phyloP scores from a whole-genome alignment of 2,113 vertebrate species.

The Rhegmatorhina hoffmannsi region DNA sequence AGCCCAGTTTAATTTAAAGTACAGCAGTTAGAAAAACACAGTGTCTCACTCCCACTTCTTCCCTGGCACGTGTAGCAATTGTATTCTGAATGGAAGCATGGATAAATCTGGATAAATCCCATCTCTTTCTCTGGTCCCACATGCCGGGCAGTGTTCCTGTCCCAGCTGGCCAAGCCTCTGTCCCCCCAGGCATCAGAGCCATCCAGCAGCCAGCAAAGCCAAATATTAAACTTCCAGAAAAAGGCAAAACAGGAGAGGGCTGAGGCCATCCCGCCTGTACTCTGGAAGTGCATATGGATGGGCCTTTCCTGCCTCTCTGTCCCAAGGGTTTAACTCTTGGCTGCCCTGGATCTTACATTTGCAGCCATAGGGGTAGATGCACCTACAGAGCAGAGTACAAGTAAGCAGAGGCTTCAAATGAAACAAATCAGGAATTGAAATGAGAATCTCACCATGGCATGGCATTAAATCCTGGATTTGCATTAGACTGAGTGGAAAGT shows the following conservation, averaged over 20 bases:
- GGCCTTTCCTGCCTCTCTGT: neutral
- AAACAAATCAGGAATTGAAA: neutral
- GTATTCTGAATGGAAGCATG: neutral
- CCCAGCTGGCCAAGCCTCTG: neutral
- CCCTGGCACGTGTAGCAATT: neutral
- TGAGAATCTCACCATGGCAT: rapidly evolving
- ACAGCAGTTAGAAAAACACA: neutral
- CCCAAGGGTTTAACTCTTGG: neutral
- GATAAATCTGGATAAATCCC: neutral
- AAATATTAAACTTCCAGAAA: neutral
- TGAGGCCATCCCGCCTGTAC: neutral
- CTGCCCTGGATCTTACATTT: rapidly evolving
- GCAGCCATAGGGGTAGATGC: neutral
- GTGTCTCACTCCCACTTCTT: neutral
- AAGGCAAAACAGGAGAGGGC: neutral
- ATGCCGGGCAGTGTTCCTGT: neutral
- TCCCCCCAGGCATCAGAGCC: neutral
- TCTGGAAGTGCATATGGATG: neutral
- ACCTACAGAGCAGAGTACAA: neutral
- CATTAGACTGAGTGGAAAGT: neutral
- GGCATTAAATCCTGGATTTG: neutral
- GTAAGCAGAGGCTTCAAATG: neutral
- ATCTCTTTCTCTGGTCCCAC: neutral
- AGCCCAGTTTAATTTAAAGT: neutral
- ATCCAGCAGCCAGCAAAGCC: neutral